A percentile compares a stretch with the other conserved stretches of the same genome.
These are phyloP conservation scores for Lithobates sylvaticus DNA, from an alignment of 2,797 vertebrate genomes.

Conservation along the genomic window DNA sequence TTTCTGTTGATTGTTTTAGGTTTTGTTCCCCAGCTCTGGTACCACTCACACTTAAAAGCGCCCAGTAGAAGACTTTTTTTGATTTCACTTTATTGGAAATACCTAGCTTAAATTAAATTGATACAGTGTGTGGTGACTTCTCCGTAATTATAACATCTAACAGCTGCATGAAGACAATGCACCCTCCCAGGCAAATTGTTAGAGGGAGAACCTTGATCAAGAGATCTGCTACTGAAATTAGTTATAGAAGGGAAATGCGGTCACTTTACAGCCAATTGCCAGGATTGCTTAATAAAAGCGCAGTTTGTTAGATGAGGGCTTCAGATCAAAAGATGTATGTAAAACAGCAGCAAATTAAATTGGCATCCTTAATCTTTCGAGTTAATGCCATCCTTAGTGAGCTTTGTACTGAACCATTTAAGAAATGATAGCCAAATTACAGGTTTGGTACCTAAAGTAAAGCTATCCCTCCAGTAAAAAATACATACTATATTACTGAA, in stretches of 20 bases:
- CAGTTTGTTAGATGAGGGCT: slow-evolving; percentile 55
- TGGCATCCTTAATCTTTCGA: slow-evolving; percentile 37
- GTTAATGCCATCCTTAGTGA: slow-evolving; percentile 45
- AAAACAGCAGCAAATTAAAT: slow-evolving; percentile 57
- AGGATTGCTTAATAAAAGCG: slow-evolving; percentile 64
- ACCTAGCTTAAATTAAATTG: slow-evolving; percentile 51
- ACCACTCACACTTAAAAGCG: background rate
- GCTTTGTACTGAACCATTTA: slow-evolving; percentile 45
- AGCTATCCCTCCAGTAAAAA: slow-evolving; percentile 14
- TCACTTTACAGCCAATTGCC: slow-evolving; percentile 65
- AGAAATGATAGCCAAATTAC: slow-evolving; percentile 46
- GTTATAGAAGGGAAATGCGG: slow-evolving; percentile 63
- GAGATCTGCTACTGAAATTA: slow-evolving; percentile 62
- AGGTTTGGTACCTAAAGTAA: slow-evolving; percentile 26
- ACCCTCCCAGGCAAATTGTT: slow-evolving; percentile 57
- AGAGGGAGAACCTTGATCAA: slow-evolving; percentile 62
- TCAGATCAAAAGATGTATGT: slow-evolving; percentile 56
- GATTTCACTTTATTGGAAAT: background rate
- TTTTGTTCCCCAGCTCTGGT: background rate
- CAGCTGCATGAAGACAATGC: slow-evolving; percentile 61
- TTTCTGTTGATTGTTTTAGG: background rate
- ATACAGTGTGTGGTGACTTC: slow-evolving; percentile 60
- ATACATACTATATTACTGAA: background rate
- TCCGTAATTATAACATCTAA: slow-evolving; percentile 66
- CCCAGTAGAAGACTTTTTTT: background rate